Percentiles rank a stretch among this genome's conserved stretches.
Conservation (phyloP, 2,888 invertebrate genomes). For the Platerodrilus igneus region DNA sequence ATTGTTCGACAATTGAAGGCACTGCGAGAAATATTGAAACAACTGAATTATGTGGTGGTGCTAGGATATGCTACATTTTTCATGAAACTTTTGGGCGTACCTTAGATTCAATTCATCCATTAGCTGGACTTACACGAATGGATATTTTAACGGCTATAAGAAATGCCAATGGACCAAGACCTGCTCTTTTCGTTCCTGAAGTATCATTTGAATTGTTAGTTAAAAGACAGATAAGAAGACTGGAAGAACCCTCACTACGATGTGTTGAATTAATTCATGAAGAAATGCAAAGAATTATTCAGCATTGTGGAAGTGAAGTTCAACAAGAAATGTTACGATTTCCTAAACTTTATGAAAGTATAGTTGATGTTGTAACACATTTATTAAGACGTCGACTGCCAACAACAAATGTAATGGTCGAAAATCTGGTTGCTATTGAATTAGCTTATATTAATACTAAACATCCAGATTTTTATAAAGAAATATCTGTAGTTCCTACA, state of each 20-base stretch:
- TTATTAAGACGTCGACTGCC: constrained; percentile 88
- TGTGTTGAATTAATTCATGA: constrained; percentile 98
- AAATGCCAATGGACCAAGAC: constrained; percentile 94
- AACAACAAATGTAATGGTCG: constrained; percentile 95
- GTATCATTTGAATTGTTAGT: constrained; percentile 97
- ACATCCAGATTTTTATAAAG: constrained; percentile 98
- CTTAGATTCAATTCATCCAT: constrained; percentile 90
- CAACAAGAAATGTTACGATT: constrained; percentile 98
- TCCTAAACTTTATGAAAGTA: constrained; percentile 94
- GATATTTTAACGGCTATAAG: constrained; percentile 98
- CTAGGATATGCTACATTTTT: constrained; percentile 98
- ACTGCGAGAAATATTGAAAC: constrained; percentile 97
- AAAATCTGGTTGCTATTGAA: constrained; percentile 95
- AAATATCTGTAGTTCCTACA: constrained; percentile 84
- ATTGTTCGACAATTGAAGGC: constrained; percentile 97
- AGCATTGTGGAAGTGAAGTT: constrained; percentile 94
- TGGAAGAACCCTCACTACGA: constrained; percentile 94
- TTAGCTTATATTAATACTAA: constrained; percentile 99
- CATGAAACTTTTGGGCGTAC: constrained; percentile 97
- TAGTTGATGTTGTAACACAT: constrained; percentile 97
- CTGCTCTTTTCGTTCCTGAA: constrained; percentile 87
- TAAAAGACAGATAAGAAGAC: constrained; percentile 91
- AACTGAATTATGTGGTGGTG: constrained; percentile 97
- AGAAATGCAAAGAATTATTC: constrained; percentile 98
- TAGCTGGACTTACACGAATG: constrained; percentile 78